Base-by-base conservation (phyloP, 2,888 invertebrate genomes). In the Trypoxylon attenuatum region DNA sequence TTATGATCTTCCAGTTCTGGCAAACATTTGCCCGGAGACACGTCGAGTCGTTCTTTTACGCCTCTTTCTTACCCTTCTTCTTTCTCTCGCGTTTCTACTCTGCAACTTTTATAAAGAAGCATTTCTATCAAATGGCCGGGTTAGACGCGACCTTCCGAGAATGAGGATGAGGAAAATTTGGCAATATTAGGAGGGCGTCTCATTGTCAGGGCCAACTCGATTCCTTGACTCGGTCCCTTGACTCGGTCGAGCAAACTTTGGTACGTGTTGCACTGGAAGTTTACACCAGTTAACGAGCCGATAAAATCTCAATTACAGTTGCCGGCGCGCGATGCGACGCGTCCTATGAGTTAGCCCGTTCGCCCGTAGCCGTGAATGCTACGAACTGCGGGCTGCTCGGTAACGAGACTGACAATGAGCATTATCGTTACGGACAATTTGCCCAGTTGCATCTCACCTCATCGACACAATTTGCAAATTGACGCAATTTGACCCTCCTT, bases 281-380 rank as follows among this genome's bases (percentile, higher is more conserved):
- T 73, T 38, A 54, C 21, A 61, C 64, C 73, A 61, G 73, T 75
- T 77, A 73, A 59, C 59, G 58, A 53, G 5, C 63, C 61, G 74
- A 74, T 74, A 74, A 74, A 74, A 74, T 74, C 73, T 74, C 71
- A 74, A 74, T 74, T 74, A 74, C 61, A 66, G 69, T 60, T 39
- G 55, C 49, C 43, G 49, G 71, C 62, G 63, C 70, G 70, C 63
- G 66, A 57, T 56, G 25, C 43, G 49, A 69, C 62, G 63, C 70
- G 70, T 66, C 70, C 60, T 56, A 27, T 39, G 68, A 70, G 66
- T 29, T 39, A 10, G 50, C 51, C 58, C 16, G 39, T 58, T 57
- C 53, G 51, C 53, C 19, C 13, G 33, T 13, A 23, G 27, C n/a
- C n/a, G n/a, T n/a, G n/a, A n/a, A n/a, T n/a, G n/a, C 55, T 57